Conservation (phyloP, 64 coral and sea anemone species). For the Montipora capricornis region DNA sequence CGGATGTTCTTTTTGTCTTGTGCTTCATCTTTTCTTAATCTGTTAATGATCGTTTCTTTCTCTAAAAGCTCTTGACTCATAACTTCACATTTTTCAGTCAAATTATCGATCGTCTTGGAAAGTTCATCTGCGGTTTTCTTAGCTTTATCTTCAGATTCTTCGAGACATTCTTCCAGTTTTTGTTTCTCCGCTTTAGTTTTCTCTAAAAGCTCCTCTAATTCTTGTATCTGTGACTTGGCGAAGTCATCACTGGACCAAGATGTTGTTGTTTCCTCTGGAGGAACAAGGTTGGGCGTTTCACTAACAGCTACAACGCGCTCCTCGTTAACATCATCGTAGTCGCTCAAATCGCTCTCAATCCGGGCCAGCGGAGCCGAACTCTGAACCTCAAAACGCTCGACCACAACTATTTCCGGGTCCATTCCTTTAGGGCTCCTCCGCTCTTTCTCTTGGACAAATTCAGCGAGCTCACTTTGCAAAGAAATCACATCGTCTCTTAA, state of each 20-base stretch:
- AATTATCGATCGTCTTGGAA: slow-evolving; percentile 43
- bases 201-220: slow-evolving; percentile 54
- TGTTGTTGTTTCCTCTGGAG: slow-evolving; percentile 10
- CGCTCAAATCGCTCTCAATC: slow-evolving; percentile 43
- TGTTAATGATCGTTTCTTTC: slow-evolving; percentile 41
- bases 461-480: slow-evolving; percentile 45
- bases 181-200: slow-evolving; percentile 25
- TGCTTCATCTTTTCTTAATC: neutral
- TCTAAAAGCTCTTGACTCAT: slow-evolving; percentile 51
- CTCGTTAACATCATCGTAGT: neutral
- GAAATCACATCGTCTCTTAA: slow-evolving; percentile 49
- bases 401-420: neutral
- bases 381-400: slow-evolving; percentile 6
- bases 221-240: slow-evolving; percentile 41
- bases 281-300: slow-evolving; percentile 10
- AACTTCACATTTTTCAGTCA: slow-evolving; percentile 21
- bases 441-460: neutral
- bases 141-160: slow-evolving; percentile 32
- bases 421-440: neutral
- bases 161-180: slow-evolving; percentile 25
- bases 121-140: slow-evolving; percentile 58
- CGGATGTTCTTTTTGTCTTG: slow-evolving; percentile 18
- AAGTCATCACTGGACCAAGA: slow-evolving; percentile 29
- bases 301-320: slow-evolving; percentile 35
- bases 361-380: neutral